Conservation (phyloP, 2,113 vertebrate species). For the Protomyctophum bolini region DNA sequence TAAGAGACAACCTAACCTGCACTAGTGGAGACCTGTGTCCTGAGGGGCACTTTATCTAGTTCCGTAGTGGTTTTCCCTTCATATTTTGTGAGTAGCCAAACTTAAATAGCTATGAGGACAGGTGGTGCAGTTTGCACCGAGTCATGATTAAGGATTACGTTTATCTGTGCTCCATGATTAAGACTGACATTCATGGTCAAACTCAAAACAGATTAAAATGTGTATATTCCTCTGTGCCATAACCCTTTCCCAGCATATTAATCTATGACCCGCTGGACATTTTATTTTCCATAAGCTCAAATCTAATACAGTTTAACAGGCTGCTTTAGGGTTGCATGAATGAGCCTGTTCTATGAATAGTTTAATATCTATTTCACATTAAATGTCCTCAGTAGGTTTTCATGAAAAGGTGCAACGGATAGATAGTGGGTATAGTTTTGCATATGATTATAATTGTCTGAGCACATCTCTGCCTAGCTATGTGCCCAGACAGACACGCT, state of each 20-base stretch:
- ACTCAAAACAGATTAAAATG: constrained; percentile 22
- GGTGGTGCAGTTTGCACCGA: too few species aligned
- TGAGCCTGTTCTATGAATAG: background rate
- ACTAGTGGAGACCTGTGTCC: too few species aligned
- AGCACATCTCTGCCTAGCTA: background rate
- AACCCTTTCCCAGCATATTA: background rate
- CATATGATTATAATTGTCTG: constrained; percentile 5
- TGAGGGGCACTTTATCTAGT: too few species aligned
- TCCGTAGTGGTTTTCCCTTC: too few species aligned
- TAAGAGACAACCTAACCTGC: too few species aligned
- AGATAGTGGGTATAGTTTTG: constrained; percentile 15
- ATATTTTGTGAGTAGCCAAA: too few species aligned
- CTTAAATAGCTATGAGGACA: too few species aligned
- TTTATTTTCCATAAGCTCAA: too few species aligned
- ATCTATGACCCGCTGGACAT: constrained; percentile 1
- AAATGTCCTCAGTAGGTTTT: constrained; percentile 10
- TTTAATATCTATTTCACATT: constrained; percentile 1
- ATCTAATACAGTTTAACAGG: background rate
- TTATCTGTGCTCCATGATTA: constrained; percentile 6
- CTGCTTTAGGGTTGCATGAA: constrained; percentile 1
- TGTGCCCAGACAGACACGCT: constrained; percentile 3
- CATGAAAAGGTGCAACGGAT: background rate
- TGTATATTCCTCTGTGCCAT: background rate
- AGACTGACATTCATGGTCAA: constrained; percentile 17
- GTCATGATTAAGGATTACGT: constrained; percentile 14